Evolutionary conservation across 2,797 vertebrate species (phyloP), one percentile per base, ranked within the genome.

Genomic region (Gallinago solitaria): DNA sequence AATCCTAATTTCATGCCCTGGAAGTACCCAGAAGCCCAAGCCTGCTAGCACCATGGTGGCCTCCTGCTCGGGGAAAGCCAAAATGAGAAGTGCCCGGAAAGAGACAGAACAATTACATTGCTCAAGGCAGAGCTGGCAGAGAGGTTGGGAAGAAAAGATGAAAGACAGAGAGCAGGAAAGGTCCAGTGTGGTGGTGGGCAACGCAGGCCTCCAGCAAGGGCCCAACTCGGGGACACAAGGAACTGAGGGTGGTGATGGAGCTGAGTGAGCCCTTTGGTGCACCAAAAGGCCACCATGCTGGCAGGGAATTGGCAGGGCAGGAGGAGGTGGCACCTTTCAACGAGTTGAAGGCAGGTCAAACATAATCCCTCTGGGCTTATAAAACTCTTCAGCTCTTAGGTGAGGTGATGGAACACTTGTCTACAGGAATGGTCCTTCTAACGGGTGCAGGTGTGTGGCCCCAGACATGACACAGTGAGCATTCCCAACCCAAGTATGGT

Each of bases 381-480:
- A 37, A 59, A 94, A 59, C 39, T 70, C 9, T 57, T 39, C 30
- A 41, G 32, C 18, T 54, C 3, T 2, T 2, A 7, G n/a, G 9
- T 41, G 6, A 1, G 0, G 32, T 23, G 61, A 60, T 16, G 25
- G 39, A 33, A 6, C 45, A 21, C 21, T 60, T 73, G 8, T 24
- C 64, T 41, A 14, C 3, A 7, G 54, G 28, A 70, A 37, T 41
- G 13, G 28, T 71, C 16, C 39, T 74, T 47, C 65, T 53, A 32
- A 25, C 0, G 0, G 17, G 4, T 35, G 9, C 39, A 4, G 9
- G 30, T 5, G 0, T 28, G 41, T 43, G 30, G 32, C 35, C 27
- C 32, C 61, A 90, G 61, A n/a, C 32, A n/a, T 28, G 25, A n/a
- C 21, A 28, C 6, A 3, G 17, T 45, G 20, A 41, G 32, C 23